These are phyloP conservation scores for Sciaenops ocellatus DNA, from an alignment of 2,797 vertebrate genomes.

Conservation along the genomic window DNA sequence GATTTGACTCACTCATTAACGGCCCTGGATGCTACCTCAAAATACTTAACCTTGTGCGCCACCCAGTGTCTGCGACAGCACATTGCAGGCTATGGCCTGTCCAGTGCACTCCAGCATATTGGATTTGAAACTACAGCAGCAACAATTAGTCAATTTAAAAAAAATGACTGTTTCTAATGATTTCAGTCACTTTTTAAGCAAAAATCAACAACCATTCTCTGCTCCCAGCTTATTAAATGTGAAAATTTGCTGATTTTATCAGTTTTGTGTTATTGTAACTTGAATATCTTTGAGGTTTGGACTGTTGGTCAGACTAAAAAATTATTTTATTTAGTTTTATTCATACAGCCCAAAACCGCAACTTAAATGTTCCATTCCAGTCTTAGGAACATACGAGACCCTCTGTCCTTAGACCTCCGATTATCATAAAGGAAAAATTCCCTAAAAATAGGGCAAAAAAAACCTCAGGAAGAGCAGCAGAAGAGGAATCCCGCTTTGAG, in stretches of 20 bases:
- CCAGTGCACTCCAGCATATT: not conserved
- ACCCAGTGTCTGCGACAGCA: conserved; percentile 14
- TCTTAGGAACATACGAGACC: not conserved
- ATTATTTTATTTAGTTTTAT: not conserved
- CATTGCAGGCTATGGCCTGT: not conserved
- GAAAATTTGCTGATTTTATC: not conserved
- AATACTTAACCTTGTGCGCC: conserved; percentile 10
- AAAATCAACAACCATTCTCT: not conserved
- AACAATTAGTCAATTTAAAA: not conserved
- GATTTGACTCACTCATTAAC: not conserved
- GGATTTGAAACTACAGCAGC: no score
- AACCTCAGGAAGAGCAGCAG: not conserved
- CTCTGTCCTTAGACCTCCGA: not conserved
- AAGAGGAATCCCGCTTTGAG: not conserved
- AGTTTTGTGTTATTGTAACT: not conserved
- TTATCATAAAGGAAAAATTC: not conserved
- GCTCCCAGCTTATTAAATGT: not conserved
- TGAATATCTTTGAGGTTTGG: not conserved
- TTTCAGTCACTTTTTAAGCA: not conserved
- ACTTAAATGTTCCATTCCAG: not conserved
- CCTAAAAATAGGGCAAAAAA: not conserved
- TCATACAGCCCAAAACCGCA: not conserved
- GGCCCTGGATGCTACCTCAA: not conserved
- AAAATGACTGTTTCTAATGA: no score
- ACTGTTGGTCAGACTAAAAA: not conserved